Base-by-base conservation (phyloP, 35 echinoderm and acorn worm genomes). In the Ophioderma brevispina region DNA sequence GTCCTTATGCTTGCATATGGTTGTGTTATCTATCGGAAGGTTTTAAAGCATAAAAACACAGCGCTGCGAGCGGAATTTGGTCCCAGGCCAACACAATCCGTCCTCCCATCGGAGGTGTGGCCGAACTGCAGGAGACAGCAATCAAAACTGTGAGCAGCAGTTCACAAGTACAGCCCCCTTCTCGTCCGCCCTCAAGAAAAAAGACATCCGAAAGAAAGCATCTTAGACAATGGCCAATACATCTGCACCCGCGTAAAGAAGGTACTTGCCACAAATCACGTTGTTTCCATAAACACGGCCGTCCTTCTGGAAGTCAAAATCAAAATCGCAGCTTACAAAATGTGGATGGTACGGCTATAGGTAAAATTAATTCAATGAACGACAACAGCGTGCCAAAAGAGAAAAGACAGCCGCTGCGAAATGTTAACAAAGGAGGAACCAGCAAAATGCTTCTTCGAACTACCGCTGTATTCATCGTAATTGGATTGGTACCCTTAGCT, bases 401-500 rank as follows among this genome's bases (percentile, higher is more conserved):
- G 41, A 39, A 10, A 41, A 13, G 25, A 33, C 25, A 30, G 13
- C 83, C 1, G 17, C 76, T 14, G 39, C 32, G 31, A 18, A 0
- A 1, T 39, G 11, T 49, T n/a, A 23, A 6, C 35, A 3, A 36
- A 32, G 32, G 15, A 19, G n/a, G 80, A 14, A 93, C 91, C 32
- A 87, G 78, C n/a, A 87, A 88, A 38, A 93, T 93, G 91, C 75
- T 93, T 17, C 49, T 93, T n/a, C 39, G 82, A 3, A 78, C 81
- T 2, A 88, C 91, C 6, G 78, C 81, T 3, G 64, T 88, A 1
- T 93, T 89, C 41, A 80, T 93, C 35, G 31, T 87, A 13, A 77
- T 85, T 0, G 88, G 78, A 37, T 23, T 52, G 0, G 42, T 64
- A 10, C 52, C 79, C 1, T 37, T 93, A n/a, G 1, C 40, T 28